Evolutionary conservation across 2,888 invertebrate species (phyloP).

Genomic region (Pristionchus fissidentatus): DNA sequence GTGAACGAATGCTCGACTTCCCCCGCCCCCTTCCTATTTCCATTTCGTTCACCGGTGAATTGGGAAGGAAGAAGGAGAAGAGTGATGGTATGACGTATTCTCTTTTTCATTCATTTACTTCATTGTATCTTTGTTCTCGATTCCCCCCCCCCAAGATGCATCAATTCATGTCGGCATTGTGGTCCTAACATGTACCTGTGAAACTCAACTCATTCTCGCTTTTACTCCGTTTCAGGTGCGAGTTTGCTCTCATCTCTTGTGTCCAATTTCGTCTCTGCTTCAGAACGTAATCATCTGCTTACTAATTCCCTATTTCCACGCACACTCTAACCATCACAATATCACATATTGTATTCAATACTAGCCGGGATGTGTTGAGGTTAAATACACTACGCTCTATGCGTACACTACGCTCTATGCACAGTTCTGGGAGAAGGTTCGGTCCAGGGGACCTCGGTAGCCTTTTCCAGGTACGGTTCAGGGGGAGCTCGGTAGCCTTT

Average conservation of each 20-base stretch:
- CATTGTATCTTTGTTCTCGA: too few species aligned
- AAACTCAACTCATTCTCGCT: too few species aligned
- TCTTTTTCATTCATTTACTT: too few species aligned
- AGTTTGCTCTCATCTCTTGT: conserved; percentile 1
- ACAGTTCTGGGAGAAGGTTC: too few species aligned
- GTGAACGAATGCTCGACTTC: conserved; percentile 74
- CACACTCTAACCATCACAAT: not conserved
- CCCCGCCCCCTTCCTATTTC: conserved; percentile 71
- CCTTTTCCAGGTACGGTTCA: too few species aligned
- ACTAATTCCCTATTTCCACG: not conserved
- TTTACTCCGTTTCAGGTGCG: not conserved
- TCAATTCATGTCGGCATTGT: not conserved
- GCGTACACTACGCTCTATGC: too few species aligned
- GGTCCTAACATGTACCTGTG: not conserved
- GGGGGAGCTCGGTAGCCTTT: too few species aligned
- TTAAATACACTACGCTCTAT: too few species aligned
- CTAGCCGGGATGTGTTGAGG: too few species aligned
- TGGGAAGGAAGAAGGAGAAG: conserved; percentile 56
- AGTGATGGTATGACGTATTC: not conserved
- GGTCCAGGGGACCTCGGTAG: too few species aligned
- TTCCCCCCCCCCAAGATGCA: too few species aligned
- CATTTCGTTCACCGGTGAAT: conserved; percentile 71
- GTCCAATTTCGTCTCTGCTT: not conserved
- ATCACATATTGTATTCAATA: too few species aligned
- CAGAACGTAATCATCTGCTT: not conserved